Base-by-base conservation (phyloP, 2,113 vertebrate genomes). In the Labrus mixtus region DNA sequence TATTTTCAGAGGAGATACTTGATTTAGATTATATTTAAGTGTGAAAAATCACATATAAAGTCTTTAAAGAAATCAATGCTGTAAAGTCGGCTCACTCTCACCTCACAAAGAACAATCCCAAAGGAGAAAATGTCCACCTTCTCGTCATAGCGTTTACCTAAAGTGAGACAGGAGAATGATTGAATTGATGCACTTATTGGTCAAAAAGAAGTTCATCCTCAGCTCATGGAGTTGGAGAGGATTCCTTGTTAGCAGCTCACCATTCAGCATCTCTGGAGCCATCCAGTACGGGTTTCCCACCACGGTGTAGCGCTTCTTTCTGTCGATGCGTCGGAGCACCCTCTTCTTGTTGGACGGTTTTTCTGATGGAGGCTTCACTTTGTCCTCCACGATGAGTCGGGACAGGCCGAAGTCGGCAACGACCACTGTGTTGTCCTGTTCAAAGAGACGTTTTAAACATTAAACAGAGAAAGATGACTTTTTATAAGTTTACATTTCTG, bases 201-300 rank as follows among this genome's bases (percentile, higher is more conserved):
- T 6, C 1, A 12, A 62, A 9, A 65, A 7, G n/a, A 29, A 10
- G 0, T 10, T 56, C 2, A 23, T 54, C 23, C 17, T 55, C 22
- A 53, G 9, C n/a, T 16, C 10, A 46, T 45, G 3, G n/a, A 51
- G 10, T 10, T 41, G 9, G 3, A 6, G 6, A 43, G 50, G 9
- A 1, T 15, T 5, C 19, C 50, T n/a, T 20, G 12, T 39, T 3
- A 69, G 41, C 3, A 0, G 3, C 86, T 95, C 80, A 99, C 97
- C 98, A 10, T 99, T 97, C 0, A 99, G 93, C 98, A 99, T 99
- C 93, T 99, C 98, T 0, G 98, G 98, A 23, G 97, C 98, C 98
- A 99, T 99, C 98, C 98, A 99, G 89, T 98, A 99, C 0, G 98
- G 98, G 92, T 98, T 99, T 76, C 97, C 98, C 22, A 99, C 97